Percentiles rank a stretch among this genome's conserved stretches.
These are phyloP conservation scores for Amiota minor DNA, from an alignment of 2,888 invertebrate species.

Conservation along the genomic window DNA sequence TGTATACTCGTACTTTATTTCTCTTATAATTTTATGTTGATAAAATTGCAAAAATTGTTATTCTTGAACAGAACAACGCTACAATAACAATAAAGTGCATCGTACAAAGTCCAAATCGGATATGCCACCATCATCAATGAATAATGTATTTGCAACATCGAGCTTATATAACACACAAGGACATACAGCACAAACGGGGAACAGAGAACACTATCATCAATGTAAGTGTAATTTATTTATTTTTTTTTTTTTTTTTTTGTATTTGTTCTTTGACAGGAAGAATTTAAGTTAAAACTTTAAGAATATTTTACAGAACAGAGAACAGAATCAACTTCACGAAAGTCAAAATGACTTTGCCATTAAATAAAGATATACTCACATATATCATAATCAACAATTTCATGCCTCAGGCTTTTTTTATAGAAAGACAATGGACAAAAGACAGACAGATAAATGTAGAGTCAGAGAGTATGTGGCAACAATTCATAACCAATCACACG, in stretches of 20 bases:
- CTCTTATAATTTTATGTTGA: background rate
- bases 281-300: slow-evolving; percentile 1
- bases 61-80: slow-evolving; percentile 58
- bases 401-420: slow-evolving; percentile 16
- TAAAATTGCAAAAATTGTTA: background rate
- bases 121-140: slow-evolving; percentile 62
- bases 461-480: background rate
- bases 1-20: slow-evolving; percentile 8
- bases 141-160: slow-evolving; percentile 71
- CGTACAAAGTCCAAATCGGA: slow-evolving; percentile 67
- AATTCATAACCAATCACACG: background rate
- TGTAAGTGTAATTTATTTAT: slow-evolving; percentile 63
- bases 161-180: slow-evolving; percentile 72
- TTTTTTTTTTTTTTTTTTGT: no score
- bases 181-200: slow-evolving; percentile 53
- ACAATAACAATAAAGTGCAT: slow-evolving; percentile 64
- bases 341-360: background rate
- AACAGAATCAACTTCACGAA: background rate
- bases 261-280: background rate
- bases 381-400: slow-evolving; percentile 26
- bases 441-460: background rate
- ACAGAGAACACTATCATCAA: slow-evolving; percentile 64
- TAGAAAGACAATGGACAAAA: background rate
- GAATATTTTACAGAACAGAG: background rate
- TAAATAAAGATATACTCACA: slow-evolving; percentile 5